Base-by-base conservation (phyloP, 1,140 invertebrate species). In the Argopecten irradians region DNA sequence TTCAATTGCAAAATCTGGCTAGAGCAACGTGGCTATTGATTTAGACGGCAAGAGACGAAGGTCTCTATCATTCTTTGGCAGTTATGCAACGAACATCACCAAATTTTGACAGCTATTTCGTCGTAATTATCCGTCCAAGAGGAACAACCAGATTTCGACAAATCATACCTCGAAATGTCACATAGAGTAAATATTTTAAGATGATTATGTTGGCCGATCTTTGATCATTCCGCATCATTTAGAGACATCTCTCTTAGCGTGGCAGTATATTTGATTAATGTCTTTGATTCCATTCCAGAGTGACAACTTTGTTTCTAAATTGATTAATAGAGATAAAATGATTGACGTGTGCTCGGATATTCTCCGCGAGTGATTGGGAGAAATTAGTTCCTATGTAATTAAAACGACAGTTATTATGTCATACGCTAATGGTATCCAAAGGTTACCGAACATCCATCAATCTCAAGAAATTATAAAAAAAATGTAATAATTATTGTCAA, bases 111-210 rank as follows among this genome's bases (percentile, higher is more conserved):
- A 71, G 55, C 55, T 71, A 71, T 28, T 71, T 71, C 55, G 55
- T 71, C 55, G 55, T 71, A 71, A 71, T 71, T 71, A 71, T 71
- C 28, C 28, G 55, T 71, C n/a, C 28, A 71, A 71, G 55, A 71
- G 55, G 16, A 5, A 71, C 28, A 71, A 71, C 55, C 55, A 71
- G 28, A 71, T 71, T 71, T 71, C 55, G 1, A 5, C 55, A 28
- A 71, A 71, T 71, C 28, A 71, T 71, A 71, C 28, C 55, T 71
- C 55, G 28, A 71, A 71, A 28, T 28, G n/a, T 71, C 55, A 71
- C n/a, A 71, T 16, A 71, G 55, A 71, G 55, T 71, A 71, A 71
- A 71, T 71, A 71, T 71, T 71, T 71, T 71, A 71, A 71, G 55
- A 71, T 71, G 55, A 71, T 71, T 71, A 71, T 71, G 22, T 11